These are phyloP conservation scores for Himantopus leucocephalus DNA, from an alignment of 2,113 vertebrate genomes.

Conservation along the genomic window DNA sequence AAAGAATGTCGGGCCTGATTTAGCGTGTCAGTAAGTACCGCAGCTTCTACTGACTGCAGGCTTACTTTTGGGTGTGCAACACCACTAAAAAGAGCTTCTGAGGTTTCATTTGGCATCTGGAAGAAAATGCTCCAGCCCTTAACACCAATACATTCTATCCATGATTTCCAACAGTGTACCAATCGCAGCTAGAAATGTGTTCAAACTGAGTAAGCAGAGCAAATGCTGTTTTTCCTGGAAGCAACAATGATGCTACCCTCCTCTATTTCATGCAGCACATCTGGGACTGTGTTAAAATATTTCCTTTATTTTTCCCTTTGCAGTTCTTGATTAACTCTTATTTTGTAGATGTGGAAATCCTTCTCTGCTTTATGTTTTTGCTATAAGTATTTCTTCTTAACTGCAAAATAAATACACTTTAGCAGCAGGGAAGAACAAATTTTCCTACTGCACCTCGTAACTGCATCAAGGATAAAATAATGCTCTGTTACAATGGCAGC, in stretches of 20 bases:
- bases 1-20: rapidly evolving
- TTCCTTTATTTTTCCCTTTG: background rate
- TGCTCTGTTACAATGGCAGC: background rate
- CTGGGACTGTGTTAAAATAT: background rate
- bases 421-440: background rate
- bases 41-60: background rate
- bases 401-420: background rate
- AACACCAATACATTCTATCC: background rate
- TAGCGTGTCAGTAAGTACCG: rapidly evolving
- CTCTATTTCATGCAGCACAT: background rate
- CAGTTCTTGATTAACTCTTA: background rate
- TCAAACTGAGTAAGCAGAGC: background rate
- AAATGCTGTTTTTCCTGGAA: background rate
- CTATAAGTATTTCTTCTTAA: background rate
- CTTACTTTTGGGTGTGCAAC: background rate
- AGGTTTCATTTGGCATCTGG: background rate
- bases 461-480: background rate
- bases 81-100: background rate
- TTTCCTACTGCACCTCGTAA: background rate
- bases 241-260: background rate
- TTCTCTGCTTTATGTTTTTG: background rate
- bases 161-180: background rate
- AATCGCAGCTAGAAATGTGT: background rate
- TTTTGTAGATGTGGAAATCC: background rate
- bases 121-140: background rate